phyloP scores from a whole-genome alignment of 2,888 invertebrate genomes.

The Masnerella sp. region DNA sequence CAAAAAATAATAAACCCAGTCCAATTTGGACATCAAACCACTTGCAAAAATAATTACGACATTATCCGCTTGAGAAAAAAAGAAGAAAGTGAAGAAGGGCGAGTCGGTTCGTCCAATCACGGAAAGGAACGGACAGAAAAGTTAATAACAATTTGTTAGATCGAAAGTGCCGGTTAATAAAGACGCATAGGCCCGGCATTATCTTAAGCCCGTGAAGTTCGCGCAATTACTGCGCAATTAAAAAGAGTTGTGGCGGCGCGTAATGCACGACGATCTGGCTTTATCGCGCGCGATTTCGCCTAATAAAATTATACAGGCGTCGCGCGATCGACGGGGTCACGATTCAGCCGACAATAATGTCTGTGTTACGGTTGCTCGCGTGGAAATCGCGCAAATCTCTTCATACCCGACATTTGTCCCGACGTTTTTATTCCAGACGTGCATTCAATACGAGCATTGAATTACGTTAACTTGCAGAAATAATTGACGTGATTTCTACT shows the following conservation, averaged over 20 bases:
- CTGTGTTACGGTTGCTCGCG: constrained; percentile 25
- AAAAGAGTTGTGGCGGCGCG: constrained; percentile 41
- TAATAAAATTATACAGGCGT: constrained; percentile 49
- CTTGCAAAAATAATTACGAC: constrained; percentile 15
- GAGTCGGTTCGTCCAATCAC: background rate
- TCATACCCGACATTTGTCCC: constrained; percentile 14
- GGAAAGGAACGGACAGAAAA: constrained; percentile 3
- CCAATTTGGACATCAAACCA: constrained; percentile 13
- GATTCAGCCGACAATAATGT: constrained; percentile 26
- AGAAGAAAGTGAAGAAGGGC: constrained; percentile 1
- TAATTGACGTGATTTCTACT: constrained; percentile 14
- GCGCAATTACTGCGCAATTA: constrained; percentile 64
- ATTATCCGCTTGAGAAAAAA: constrained; percentile 10
- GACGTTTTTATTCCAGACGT: constrained; percentile 28
- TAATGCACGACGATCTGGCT: constrained; percentile 40
- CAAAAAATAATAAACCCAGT: background rate
- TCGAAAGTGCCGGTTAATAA: constrained; percentile 37
- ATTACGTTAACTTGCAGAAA: constrained; percentile 3
- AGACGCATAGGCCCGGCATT: constrained; percentile 38
- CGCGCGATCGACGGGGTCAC: constrained; percentile 35
- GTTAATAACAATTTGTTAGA: constrained; percentile 48
- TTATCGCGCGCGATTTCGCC: constrained; percentile 26
- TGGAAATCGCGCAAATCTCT: constrained; percentile 44
- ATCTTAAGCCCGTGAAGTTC: constrained; percentile 59
- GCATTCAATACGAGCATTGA: constrained; percentile 2